phyloP scores from a whole-genome alignment of 2,888 invertebrate species.

The Plutella xylostella region DNA sequence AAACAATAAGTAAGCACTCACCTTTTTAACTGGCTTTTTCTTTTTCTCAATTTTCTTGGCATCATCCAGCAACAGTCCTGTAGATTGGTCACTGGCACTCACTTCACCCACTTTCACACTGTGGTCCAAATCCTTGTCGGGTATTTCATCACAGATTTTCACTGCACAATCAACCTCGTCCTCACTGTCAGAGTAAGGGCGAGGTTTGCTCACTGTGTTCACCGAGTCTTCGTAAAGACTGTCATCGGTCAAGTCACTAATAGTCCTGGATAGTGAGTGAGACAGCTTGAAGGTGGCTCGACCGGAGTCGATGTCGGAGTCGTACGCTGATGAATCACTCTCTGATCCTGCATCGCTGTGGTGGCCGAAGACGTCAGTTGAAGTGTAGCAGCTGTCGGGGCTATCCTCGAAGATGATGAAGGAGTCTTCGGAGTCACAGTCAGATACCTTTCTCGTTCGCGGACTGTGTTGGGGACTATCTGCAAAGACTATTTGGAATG shows the following conservation, averaged over 20 bases:
- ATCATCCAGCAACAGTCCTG: conserved; percentile 38
- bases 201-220: background rate
- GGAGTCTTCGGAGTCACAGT: conserved; percentile 71
- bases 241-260: conserved; percentile 48
- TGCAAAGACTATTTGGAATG: conserved; percentile 57
- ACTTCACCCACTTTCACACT: conserved; percentile 8
- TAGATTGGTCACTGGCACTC: background rate
- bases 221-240: conserved; percentile 41
- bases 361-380: conserved; percentile 48
- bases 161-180: conserved; percentile 49
- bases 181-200: conserved; percentile 17
- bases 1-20: conserved; percentile 25
- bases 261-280: conserved; percentile 38
- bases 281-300: conserved; percentile 23
- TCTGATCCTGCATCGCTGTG: conserved; percentile 19
- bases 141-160: conserved; percentile 18
- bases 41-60: conserved; percentile 32
- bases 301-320: conserved; percentile 33
- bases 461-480: conserved; percentile 29
- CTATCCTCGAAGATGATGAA: conserved; percentile 64
- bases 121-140: conserved; percentile 10
- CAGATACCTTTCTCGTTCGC: conserved; percentile 35
- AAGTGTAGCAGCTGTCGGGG: conserved; percentile 48
- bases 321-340: conserved; percentile 20
- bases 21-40: conserved; percentile 37